A percentile compares a stretch with the other conserved stretches of the same genome.
These are phyloP conservation scores for Amphipyra tragopoginis DNA, from an alignment of 2,888 invertebrate genomes.

Conservation along the genomic window DNA sequence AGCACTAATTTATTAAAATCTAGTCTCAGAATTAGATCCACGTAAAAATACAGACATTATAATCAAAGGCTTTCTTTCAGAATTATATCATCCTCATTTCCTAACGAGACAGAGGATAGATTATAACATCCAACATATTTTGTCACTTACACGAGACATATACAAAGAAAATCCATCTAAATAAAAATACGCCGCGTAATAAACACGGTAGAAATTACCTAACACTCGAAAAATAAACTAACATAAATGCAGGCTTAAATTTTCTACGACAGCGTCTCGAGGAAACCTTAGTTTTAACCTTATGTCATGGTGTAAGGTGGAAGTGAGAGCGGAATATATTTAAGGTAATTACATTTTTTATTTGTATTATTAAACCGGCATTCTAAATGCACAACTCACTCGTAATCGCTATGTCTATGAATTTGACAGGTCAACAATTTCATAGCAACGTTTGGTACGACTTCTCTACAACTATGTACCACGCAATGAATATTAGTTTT, in stretches of 20 bases:
- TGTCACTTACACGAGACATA: constrained; percentile 12
- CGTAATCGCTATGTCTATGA: no score
- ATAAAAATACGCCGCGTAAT: constrained; percentile 22
- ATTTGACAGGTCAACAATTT: no score
- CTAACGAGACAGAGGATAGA: constrained; percentile 3
- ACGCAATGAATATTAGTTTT: no score
- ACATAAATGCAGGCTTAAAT: constrained; percentile 83
- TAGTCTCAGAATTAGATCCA: not conserved
- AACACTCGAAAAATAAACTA: constrained; percentile 84
- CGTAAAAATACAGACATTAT: not conserved
- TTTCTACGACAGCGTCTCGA: constrained; percentile 79
- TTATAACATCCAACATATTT: constrained; percentile 15
- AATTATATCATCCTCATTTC: not conserved
- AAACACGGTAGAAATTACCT: constrained; percentile 69
- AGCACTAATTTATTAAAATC: constrained; percentile 8
- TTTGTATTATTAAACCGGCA: no score
- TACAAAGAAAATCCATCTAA: constrained; percentile 42
- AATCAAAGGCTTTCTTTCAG: no score
- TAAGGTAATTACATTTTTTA: not conserved
- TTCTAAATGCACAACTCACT: no score
- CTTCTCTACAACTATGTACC: no score
- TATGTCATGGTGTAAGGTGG: constrained; percentile 50
- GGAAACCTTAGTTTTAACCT: constrained; percentile 78
- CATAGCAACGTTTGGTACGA: no score
- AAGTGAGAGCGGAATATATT: constrained; percentile 23